A percentile compares a stretch with the other conserved stretches of the same genome.
Conservation (phyloP, 2,113 vertebrate species). For the Tragelaphus strepsiceros region DNA sequence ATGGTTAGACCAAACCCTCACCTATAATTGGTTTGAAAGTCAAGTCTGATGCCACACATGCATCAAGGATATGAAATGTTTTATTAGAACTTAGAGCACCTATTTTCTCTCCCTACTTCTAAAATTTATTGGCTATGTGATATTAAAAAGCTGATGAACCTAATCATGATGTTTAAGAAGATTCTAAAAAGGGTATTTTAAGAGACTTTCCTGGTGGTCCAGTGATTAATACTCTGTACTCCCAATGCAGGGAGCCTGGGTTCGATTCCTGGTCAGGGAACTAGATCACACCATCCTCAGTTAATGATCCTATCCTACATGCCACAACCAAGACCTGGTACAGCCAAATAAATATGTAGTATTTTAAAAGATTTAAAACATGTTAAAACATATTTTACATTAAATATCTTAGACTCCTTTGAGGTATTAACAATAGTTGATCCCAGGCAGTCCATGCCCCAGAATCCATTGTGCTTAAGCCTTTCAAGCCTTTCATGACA, state of each 20-base stretch:
- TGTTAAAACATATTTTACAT: background rate
- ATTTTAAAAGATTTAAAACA: background rate
- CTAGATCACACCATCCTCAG: background rate
- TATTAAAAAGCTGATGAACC: background rate
- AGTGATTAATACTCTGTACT: background rate
- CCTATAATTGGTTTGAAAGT: background rate
- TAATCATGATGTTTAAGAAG: background rate
- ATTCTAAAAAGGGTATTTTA: background rate
- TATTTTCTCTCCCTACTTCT: background rate
- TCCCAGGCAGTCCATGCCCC: background rate
- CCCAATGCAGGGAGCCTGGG: background rate
- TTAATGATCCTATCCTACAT: background rate
- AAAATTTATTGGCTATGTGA: background rate
- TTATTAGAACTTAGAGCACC: background rate
- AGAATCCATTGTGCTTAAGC: background rate
- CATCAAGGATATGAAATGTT: background rate
- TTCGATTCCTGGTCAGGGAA: background rate
- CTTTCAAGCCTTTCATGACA: background rate
- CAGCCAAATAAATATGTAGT: background rate
- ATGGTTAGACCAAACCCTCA: background rate
- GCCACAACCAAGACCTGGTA: background rate
- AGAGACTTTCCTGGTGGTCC: background rate
- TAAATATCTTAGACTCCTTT: background rate
- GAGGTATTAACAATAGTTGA: background rate
- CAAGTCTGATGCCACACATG: background rate